Conservation (phyloP, 2,113 vertebrate species). For the Verasper variegatus region DNA sequence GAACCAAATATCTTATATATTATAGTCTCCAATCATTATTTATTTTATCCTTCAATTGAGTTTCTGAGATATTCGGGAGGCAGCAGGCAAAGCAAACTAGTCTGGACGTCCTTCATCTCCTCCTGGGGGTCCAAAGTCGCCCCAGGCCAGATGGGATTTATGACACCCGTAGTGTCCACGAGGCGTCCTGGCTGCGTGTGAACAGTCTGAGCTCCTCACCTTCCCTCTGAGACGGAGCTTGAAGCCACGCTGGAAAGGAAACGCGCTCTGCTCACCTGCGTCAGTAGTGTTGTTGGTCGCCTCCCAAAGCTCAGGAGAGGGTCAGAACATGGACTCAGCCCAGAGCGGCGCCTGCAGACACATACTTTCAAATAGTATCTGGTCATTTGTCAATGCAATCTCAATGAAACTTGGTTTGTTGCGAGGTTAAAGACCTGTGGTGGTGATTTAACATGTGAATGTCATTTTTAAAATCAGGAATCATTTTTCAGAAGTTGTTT, state of each 20-base stretch:
- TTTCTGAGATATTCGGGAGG: neutral
- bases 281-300: neutral
- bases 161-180: neutral
- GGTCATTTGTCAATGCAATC: too few species aligned
- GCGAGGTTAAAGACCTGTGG: too few species aligned
- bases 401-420: too few species aligned
- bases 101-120: slow-evolving; percentile 23
- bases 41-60: neutral
- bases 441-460: too few species aligned
- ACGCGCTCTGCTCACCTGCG: neutral
- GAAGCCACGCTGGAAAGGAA: neutral
- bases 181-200: neutral
- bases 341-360: too few species aligned
- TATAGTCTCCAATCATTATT: too few species aligned
- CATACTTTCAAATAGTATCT: too few species aligned
- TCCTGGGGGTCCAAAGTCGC: neutral
- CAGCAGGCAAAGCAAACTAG: neutral
- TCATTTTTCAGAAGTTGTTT: too few species aligned
- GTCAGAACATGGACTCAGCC: too few species aligned
- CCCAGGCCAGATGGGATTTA: slow-evolving; percentile 29
- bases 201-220: neutral
- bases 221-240: neutral
- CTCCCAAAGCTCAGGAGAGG: too few species aligned
- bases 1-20: too few species aligned
- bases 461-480: too few species aligned